Evolutionary conservation across 2,113 vertebrate species (phyloP).

Genomic region (Petrocephalus zakoni): DNA sequence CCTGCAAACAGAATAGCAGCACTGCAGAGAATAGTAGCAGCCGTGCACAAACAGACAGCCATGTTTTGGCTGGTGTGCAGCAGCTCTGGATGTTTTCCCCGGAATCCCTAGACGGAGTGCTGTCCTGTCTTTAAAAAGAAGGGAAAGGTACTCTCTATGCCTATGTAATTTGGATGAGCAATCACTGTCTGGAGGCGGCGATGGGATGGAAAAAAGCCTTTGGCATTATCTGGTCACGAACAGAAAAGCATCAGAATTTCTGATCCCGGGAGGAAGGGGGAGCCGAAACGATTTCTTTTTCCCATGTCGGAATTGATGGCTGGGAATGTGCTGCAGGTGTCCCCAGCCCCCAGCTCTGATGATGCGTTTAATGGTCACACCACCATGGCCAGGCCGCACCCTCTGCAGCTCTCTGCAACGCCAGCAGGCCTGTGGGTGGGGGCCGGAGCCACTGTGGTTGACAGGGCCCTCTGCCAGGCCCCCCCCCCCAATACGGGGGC

Average conservation of each 20-base stretch:
- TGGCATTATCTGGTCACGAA: neutral
- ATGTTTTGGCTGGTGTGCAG: neutral
- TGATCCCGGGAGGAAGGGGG: neutral
- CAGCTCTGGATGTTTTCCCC: neutral
- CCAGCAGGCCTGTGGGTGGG: neutral
- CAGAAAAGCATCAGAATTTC: neutral
- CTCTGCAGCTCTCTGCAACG: neutral
- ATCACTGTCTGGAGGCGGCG: neutral
- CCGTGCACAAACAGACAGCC: neutral
- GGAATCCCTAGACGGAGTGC: neutral
- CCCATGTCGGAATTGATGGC: neutral
- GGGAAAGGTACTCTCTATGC: slow-evolving; percentile 40
- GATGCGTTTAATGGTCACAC: neutral
- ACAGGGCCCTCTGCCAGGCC: neutral
- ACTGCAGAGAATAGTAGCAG: neutral
- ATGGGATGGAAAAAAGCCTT: slow-evolving; percentile 36
- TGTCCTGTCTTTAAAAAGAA: neutral
- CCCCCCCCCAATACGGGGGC: neutral
- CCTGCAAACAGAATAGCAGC: neutral
- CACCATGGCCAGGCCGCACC: neutral
- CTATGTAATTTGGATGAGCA: slow-evolving; percentile 47
- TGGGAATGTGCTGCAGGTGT: neutral
- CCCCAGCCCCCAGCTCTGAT: neutral
- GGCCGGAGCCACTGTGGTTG: neutral
- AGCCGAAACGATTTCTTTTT: neutral